phyloP scores from a whole-genome alignment of 2,888 invertebrate genomes.

The Galerucella calmariensis region DNA sequence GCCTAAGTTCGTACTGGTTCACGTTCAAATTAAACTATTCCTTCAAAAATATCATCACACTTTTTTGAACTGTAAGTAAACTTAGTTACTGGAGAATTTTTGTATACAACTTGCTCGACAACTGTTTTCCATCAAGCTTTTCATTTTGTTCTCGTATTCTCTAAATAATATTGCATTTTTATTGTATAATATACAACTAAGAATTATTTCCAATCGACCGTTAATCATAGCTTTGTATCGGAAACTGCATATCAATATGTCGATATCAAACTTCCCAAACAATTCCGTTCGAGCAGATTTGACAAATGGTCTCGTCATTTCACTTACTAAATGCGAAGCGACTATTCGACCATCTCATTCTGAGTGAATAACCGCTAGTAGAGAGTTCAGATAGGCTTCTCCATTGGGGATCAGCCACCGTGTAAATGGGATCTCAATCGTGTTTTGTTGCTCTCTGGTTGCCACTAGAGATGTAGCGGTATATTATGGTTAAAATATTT shows the following conservation, averaged over 20 bases:
- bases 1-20: too few species aligned
- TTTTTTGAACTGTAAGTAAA: too few species aligned
- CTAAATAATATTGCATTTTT: too few species aligned
- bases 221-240: neutral
- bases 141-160: too few species aligned
- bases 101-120: too few species aligned
- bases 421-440: slow-evolving; percentile 13
- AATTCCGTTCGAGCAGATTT: slow-evolving; percentile 11
- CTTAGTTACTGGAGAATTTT: too few species aligned
- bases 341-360: slow-evolving; percentile 5
- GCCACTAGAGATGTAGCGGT: neutral
- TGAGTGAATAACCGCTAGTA: slow-evolving; percentile 3
- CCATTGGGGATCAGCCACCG: slow-evolving; percentile 9
- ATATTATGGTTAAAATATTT: neutral
- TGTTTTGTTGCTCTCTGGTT: slow-evolving; percentile 13
- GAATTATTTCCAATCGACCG: slow-evolving; percentile 5
- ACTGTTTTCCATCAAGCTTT: too few species aligned
- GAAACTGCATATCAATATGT: slow-evolving; percentile 11
- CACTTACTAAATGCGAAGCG: neutral
- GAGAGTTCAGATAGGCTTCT: slow-evolving; percentile 7
- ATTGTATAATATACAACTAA: neutral
- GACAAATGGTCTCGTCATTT: slow-evolving; percentile 9
- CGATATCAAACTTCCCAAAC: slow-evolving; percentile 5
- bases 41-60: too few species aligned
- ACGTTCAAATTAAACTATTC: too few species aligned